Conservation (phyloP, 1,140 invertebrate species). For the Drosophila insularis region DNA sequence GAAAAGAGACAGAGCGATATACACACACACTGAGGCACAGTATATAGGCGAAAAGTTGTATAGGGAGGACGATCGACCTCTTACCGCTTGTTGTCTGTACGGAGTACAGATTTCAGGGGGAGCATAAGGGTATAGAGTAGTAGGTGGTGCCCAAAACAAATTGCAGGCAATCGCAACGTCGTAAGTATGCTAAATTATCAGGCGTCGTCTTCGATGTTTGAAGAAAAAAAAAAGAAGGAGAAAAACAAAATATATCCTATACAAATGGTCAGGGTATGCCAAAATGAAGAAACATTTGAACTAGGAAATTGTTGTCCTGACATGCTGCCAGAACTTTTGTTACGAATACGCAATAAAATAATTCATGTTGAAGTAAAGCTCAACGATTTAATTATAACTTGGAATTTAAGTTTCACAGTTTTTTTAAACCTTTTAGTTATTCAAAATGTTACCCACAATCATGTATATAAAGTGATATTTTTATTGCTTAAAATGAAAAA, state of each 20-base stretch:
- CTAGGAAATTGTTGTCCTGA: no score
- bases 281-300: not conserved
- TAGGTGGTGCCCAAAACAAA: conserved; percentile 78
- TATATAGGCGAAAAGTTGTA: not conserved
- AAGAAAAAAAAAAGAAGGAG: not conserved
- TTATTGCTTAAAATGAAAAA: no score
- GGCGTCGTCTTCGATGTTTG: conserved; percentile 55
- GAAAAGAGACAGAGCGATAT: not conserved
- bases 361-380: no score
- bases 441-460: no score
- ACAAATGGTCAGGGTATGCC: not conserved
- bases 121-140: conserved; percentile 43
- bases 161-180: conserved; percentile 74
- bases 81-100: conserved; percentile 50
- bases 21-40: not conserved
- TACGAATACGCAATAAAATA: no score
- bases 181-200: conserved; percentile 79
- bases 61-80: conserved; percentile 53
- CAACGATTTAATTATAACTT: no score
- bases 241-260: conserved; percentile 24
- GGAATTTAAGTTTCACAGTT: no score
- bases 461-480: no score
- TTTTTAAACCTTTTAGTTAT: no score
- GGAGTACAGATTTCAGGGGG: conserved; percentile 19
- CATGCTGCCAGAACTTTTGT: no score